Evolutionary conservation across 2,888 invertebrate species (phyloP).

Genomic region (Sialis lutaria): DNA sequence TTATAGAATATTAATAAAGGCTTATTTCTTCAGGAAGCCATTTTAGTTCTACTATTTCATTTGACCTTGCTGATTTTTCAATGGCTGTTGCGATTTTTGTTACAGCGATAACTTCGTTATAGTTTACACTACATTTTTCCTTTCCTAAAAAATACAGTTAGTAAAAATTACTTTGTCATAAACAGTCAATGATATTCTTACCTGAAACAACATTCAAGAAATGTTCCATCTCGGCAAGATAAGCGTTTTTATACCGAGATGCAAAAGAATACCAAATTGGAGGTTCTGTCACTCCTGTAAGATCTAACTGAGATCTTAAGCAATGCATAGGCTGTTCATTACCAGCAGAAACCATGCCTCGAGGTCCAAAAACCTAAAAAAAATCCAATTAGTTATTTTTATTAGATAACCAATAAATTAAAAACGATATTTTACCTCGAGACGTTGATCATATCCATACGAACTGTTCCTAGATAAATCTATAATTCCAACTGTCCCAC

Average conservation of each 20-base stretch:
- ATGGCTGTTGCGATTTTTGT: conserved; percentile 37
- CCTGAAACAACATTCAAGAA: conserved; percentile 38
- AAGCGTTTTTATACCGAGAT: conserved; percentile 35
- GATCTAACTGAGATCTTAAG: conserved; percentile 24
- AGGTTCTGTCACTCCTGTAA: conserved; percentile 24
- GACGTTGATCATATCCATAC: conserved; percentile 51
- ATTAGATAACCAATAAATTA: not conserved
- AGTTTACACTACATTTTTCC: conserved; percentile 23
- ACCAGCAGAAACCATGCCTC: conserved; percentile 35
- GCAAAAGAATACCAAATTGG: conserved; percentile 45
- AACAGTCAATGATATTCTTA: conserved; percentile 13
- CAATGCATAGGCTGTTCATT: conserved; percentile 34
- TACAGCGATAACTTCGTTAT: conserved; percentile 35
- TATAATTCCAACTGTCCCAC: conserved; percentile 41
- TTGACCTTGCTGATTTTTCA: conserved; percentile 35
- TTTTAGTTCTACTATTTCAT: conserved; percentile 29
- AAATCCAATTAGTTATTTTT: not conserved
- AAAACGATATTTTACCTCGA: conserved; percentile 27
- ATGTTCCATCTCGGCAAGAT: conserved; percentile 37
- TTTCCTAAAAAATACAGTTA: conserved; percentile 16
- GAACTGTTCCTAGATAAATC: conserved; percentile 41
- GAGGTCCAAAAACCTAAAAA: conserved; percentile 32
- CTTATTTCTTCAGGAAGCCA: conserved; percentile 29
- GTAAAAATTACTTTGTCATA: no score
- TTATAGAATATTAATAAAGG: conserved; percentile 12